These are phyloP conservation scores for Paradoxurus hermaphroditus DNA, from an alignment of 2,113 vertebrate genomes.

Conservation along the genomic window DNA sequence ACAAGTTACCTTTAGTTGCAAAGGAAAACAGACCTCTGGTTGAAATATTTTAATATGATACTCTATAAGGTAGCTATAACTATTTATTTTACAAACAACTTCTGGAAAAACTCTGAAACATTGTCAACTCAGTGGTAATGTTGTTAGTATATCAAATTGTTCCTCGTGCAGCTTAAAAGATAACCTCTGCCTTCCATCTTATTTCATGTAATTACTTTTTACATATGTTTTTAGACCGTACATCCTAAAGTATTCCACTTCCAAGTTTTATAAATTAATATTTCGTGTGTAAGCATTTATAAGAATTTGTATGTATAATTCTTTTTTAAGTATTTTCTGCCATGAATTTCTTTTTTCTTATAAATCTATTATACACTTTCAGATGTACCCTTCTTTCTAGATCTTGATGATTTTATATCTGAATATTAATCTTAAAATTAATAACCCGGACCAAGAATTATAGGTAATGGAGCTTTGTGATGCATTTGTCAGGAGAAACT, in stretches of 20 bases:
- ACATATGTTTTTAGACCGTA: neutral
- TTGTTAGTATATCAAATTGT: conserved; percentile 36
- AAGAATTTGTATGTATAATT: conserved; percentile 23
- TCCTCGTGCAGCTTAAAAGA: conserved; percentile 22
- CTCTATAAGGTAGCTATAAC: conserved; percentile 57
- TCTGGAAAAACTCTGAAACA: conserved; percentile 36
- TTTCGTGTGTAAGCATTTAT: neutral
- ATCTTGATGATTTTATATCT: neutral
- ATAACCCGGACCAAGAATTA: neutral
- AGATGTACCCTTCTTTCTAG: neutral
- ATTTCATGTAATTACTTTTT: neutral
- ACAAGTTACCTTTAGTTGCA: conserved; percentile 72
- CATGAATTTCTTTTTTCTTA: conserved; percentile 6
- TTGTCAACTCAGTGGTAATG: neutral
- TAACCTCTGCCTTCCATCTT: neutral
- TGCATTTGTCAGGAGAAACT: neutral
- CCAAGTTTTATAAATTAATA: conserved; percentile 40
- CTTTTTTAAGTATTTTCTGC: neutral
- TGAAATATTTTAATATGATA: conserved; percentile 75
- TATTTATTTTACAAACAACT: conserved; percentile 40
- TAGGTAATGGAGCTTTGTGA: neutral
- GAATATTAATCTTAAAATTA: conserved; percentile 23
- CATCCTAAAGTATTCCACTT: neutral
- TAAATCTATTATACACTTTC: neutral
- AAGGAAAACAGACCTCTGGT: conserved; percentile 55